Base-by-base conservation (phyloP, 2,113 vertebrate species). In the Panurus biarmicus region DNA sequence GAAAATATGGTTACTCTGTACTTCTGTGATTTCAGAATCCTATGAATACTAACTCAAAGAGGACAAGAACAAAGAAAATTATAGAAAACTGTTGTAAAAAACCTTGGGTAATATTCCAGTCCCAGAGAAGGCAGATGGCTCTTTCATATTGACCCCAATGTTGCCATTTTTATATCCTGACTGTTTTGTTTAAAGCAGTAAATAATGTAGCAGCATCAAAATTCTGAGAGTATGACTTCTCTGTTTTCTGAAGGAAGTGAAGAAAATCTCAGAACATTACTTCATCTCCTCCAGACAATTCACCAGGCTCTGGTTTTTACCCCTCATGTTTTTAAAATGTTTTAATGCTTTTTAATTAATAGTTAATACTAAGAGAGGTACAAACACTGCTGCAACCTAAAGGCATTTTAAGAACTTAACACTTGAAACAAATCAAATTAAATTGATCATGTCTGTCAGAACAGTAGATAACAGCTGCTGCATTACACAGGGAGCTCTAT, bases 311-410 rank as follows among this genome's bases (percentile, higher is more conserved):
- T 65, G 9, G 5, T 54, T 78, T 87, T 71, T 33, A 51, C 36
- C 15, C 16, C 15, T 83, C 67, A 77, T 71, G 36, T 71, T 91
- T 87, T 91, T 74, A 77, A 83, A 95, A 48, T 10, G 4, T 83
- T 72, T 38, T 73, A 87, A 73, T 64, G 71, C 8, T 80, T 86
- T 94, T 72, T 76, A 96, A 93, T 94, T 85, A 92, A 93, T 89
- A 89, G 57, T 87, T 95, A 66, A 93, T 85, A 56, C 48, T 87
- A 94, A 62, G 51, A 93, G 35, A 83, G 23, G 14, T 60, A 66
- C 29, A 87, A 92, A 75, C 42, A 76, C 9, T 64, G 65, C 78
- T 95, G 44, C 26, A 83, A 93, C 82, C 51, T 77, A 80, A 67
- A 66, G 56, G 18, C 60, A 14, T 24, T 86, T 87, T 64, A 80